These are phyloP conservation scores for Crax fasciolata DNA, from an alignment of 2,797 vertebrate genomes.

Conservation along the genomic window DNA sequence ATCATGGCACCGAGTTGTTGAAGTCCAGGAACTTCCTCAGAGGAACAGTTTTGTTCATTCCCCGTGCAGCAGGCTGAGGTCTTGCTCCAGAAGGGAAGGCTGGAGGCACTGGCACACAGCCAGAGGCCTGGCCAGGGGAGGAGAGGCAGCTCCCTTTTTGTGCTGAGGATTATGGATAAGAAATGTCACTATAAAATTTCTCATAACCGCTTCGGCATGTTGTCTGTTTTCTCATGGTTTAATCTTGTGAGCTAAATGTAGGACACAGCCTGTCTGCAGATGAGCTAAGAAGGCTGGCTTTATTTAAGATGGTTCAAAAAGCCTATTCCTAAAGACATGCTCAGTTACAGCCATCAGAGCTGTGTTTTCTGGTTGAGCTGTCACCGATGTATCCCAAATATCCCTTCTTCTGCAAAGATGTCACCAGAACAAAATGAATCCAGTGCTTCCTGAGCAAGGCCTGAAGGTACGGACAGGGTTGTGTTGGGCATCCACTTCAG, in stretches of 20 bases:
- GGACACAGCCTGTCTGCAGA: neutral
- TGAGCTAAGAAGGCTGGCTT: neutral
- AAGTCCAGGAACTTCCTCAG: neutral
- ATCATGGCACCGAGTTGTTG: neutral
- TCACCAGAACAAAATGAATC: neutral
- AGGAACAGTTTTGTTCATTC: neutral
- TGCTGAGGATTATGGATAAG: neutral
- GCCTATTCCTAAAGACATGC: neutral
- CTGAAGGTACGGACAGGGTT: neutral
- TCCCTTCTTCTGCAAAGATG: neutral
- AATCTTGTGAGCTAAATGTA: neutral
- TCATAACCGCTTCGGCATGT: neutral
- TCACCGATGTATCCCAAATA: neutral
- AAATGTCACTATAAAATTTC: neutral
- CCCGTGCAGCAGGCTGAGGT: neutral
- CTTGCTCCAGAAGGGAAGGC: neutral
- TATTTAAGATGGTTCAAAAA: neutral
- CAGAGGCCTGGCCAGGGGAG: neutral
- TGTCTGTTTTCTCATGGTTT: neutral
- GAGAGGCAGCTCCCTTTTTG: neutral
- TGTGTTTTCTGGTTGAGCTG: neutral
- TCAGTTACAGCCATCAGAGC: neutral
- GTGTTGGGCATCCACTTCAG: neutral
- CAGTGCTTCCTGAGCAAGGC: neutral
- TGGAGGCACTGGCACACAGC: neutral